These are phyloP conservation scores for Morone saxatilis DNA, from an alignment of 2,113 vertebrate genomes.

Conservation along the genomic window DNA sequence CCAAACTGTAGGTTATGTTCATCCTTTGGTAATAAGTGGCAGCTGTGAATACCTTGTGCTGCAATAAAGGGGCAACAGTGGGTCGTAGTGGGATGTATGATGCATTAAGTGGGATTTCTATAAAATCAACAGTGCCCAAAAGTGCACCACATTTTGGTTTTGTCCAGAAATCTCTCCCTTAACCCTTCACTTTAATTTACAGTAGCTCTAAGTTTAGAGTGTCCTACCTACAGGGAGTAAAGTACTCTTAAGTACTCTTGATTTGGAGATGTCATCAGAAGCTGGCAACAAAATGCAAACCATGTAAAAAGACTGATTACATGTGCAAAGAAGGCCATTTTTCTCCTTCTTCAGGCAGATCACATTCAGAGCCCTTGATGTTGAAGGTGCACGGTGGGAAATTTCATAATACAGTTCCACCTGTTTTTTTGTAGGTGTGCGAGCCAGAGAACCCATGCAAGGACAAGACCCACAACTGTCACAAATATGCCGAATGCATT, in stretches of 20 bases:
- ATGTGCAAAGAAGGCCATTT: not conserved
- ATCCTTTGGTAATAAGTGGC: constrained; percentile 63
- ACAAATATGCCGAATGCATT: constrained; percentile 92
- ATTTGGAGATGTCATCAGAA: not conserved
- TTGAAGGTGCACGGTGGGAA: not conserved
- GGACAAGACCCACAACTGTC: constrained; percentile 94
- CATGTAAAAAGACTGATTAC: not conserved
- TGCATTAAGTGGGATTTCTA: constrained; percentile 50
- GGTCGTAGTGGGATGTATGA: constrained; percentile 38
- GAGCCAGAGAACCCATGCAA: constrained; percentile 97
- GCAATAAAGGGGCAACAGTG: constrained; percentile 36
- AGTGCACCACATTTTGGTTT: constrained; percentile 11
- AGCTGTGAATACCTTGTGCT: constrained; percentile 68
- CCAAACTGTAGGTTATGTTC: constrained; percentile 50
- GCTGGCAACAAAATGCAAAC: constrained; percentile 19
- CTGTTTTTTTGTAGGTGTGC: constrained; percentile 86
- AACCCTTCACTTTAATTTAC: constrained; percentile 2
- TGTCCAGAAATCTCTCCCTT: constrained; percentile 8
- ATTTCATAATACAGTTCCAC: not conserved
- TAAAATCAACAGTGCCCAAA: constrained; percentile 43
- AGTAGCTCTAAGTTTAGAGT: not conserved
- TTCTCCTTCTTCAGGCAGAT: not conserved
- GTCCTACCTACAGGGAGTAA: not conserved
- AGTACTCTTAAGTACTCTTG: constrained; percentile 1
- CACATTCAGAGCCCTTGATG: not conserved